Conservation (phyloP, 2,113 vertebrate genomes). For the Camarhynchus parvulus region DNA sequence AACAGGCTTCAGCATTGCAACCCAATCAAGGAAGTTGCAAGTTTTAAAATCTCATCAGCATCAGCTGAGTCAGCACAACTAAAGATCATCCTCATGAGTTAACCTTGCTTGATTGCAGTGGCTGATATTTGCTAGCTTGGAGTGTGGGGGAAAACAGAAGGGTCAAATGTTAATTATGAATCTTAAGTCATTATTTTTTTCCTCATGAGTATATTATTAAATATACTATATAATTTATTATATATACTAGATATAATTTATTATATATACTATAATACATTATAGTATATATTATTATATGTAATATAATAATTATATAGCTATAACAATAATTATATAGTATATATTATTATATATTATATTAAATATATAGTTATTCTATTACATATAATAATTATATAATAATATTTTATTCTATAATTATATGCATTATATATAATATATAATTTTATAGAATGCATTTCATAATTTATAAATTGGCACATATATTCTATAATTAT, state of each 20-base stretch:
- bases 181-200: constrained; percentile 24
- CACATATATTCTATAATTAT: no score
- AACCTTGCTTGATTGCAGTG: constrained; percentile 47
- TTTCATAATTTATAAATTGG: not conserved
- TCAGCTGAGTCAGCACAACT: constrained; percentile 61
- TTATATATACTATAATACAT: not conserved
- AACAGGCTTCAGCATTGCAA: not conserved
- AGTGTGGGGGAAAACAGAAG: not conserved
- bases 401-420: no score
- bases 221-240: not conserved
- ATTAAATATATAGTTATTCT: no score
- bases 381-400: no score
- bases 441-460: no score
- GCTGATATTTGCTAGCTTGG: constrained; percentile 38
- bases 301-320: no score
- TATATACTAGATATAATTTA: not conserved
- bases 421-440: no score
- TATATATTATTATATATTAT: no score
- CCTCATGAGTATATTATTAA: not conserved
- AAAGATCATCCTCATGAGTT: constrained; percentile 30
- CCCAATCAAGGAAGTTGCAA: constrained; percentile 54
- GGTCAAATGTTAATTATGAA: not conserved
- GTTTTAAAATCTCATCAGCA: constrained; percentile 48
- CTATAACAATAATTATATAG: no score
- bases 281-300: no score